A percentile compares a stretch with the other conserved stretches of the same genome.
Conservation (phyloP, 2,888 invertebrate species). For the Chymomyza caudatula region DNA sequence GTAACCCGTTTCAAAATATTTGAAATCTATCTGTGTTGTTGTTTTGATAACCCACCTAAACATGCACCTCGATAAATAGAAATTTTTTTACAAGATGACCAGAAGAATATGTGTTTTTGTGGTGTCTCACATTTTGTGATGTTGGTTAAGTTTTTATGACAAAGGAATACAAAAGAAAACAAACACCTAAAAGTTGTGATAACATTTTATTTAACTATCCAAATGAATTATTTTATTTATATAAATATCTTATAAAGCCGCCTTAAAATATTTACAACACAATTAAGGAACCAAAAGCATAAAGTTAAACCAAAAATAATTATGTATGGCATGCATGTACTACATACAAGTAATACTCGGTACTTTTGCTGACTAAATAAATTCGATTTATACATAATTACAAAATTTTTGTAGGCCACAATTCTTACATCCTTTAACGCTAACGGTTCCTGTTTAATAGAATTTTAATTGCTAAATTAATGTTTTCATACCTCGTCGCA, state of each 20-base stretch:
- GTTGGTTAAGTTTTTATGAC: too few relatives aligned
- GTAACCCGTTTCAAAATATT: too few relatives aligned
- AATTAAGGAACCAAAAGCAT: not conserved
- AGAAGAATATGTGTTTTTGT: too few relatives aligned
- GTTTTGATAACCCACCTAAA: too few relatives aligned
- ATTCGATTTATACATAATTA: not conserved
- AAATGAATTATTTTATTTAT: not conserved
- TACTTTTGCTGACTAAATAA: not conserved
- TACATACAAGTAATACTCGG: not conserved
- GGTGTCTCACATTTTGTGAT: too few relatives aligned
- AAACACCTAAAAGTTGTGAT: not conserved
- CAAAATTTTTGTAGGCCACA: not conserved
- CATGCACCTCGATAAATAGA: too few relatives aligned
- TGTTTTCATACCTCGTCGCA: not conserved
- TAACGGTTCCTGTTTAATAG: not conserved
- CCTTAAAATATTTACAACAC: not conserved
- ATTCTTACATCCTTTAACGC: not conserved
- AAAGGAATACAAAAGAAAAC: not conserved
- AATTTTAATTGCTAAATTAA: not conserved
- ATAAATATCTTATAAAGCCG: not conserved
- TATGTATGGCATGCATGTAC: not conserved
- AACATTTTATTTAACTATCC: conserved; percentile 5
- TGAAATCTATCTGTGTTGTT: too few relatives aligned
- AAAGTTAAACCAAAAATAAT: not conserved
- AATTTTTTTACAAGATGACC: too few relatives aligned